Evolutionary conservation across 2,797 vertebrate genomes (phyloP), one percentile per base, ranked within the genome.

Genomic region (Hydrocynus forskahlii): DNA sequence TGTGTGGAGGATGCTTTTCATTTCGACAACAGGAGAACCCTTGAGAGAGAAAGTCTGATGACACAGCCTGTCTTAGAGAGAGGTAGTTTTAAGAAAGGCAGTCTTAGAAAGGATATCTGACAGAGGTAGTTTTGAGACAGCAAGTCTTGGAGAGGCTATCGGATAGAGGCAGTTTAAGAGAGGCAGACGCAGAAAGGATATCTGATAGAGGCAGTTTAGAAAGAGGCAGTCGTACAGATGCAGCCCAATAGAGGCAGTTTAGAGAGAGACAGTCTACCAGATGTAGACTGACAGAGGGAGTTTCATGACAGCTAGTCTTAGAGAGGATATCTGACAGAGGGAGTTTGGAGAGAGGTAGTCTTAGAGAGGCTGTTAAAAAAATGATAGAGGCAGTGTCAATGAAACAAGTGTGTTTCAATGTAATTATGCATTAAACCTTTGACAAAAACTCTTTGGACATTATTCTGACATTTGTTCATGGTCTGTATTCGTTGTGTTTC

Each of bases 201-300:
- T 38, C 48, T 78, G 54, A 69, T 57, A 75, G 35, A 75, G 57
- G 19, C 54, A 35, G 25, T 78, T 76, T 45, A 29, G 2, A 63
- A 69, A 76, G 79, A 78, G 25, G n/a, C 71, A 69, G 75, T 78
- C 70, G 66, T 21, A 48, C 69, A 76, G 57, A 66, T 57, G 23
- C 10, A 12, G 25, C 7, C 12, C 19, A 29, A 29, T 2, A 66
- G 50, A n/a, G 29, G 7, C 48, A 52, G 5, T 21, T 2, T 29
- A 19, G 43, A 43, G 71, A 76, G 79, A 78, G 25, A 16, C 71
- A 69, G 75, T 78, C 70, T 71, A 21, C 38, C 69, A 76, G 57
- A 66, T 57, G 23, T 10, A 12, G 25, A 10, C 43, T 50, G 12
- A 50, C 3, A 50, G 12, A 50, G 12, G 4, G 1, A 50, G 48